Evolutionary conservation across 2,888 invertebrate species (phyloP).

Genomic region (Micoletzkya japonica): DNA sequence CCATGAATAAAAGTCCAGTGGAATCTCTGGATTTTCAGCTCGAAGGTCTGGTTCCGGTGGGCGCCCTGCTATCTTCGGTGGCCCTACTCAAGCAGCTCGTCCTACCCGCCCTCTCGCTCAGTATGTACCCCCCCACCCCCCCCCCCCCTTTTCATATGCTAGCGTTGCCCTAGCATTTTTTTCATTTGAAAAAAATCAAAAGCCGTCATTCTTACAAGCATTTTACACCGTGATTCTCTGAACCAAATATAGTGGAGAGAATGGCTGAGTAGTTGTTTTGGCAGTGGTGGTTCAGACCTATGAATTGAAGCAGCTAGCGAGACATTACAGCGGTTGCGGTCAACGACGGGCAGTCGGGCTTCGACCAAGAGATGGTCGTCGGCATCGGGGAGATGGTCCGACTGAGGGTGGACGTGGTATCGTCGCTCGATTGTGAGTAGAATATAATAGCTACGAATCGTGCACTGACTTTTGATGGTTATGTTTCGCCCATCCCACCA

Average conservation of each 20-base stretch:
- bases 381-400: conserved; percentile 52
- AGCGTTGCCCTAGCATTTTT: too few species aligned
- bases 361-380: conserved; percentile 35
- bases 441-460: background rate
- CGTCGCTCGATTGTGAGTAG: conserved; percentile 45
- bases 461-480: too few species aligned
- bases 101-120: conserved; percentile 43
- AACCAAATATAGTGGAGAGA: background rate
- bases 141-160: too few species aligned
- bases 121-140: background rate
- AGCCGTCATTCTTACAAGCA: too few species aligned
- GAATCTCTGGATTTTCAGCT: conserved; percentile 48
- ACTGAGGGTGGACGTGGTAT: conserved; percentile 50
- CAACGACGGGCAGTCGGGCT: conserved; percentile 29
- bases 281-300: background rate
- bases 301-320: background rate
- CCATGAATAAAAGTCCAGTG: too few species aligned
- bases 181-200: too few species aligned
- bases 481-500: too few species aligned
- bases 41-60: conserved; percentile 59
- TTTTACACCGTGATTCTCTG: background rate
- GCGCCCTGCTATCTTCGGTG: conserved; percentile 58
- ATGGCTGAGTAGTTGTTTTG: background rate
- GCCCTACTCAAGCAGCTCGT: conserved; percentile 61
- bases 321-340: conserved; percentile 51